phyloP scores from a whole-genome alignment of 2,113 vertebrate genomes.

The Gymnorhina tibicen region DNA sequence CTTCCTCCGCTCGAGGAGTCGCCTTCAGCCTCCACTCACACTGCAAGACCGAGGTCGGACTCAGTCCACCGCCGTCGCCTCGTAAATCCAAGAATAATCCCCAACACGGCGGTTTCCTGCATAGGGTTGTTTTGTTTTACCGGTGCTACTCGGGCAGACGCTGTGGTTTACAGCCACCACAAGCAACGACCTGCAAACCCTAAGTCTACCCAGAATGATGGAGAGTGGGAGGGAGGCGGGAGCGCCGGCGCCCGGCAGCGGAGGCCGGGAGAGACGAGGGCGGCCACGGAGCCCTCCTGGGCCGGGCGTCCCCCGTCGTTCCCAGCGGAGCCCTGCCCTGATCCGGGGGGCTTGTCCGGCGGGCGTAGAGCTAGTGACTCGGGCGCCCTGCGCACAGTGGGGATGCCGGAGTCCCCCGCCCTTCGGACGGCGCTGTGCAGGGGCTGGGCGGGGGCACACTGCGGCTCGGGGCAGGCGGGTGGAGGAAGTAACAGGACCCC shows the following conservation, averaged over 20 bases:
- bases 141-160: not conserved
- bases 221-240: not conserved
- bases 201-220: not conserved
- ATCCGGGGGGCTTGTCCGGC: not conserved
- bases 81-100: not conserved
- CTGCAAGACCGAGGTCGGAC: not conserved
- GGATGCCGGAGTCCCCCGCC: not conserved
- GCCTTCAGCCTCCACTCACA: not conserved
- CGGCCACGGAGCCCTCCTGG: not conserved
- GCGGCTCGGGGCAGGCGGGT: not conserved
- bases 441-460: not conserved
- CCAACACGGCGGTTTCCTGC: slow-evolving; percentile 13
- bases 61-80: not conserved
- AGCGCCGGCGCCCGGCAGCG: not conserved
- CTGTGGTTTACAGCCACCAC: not conserved
- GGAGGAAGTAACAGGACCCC: not conserved
- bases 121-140: slow-evolving; percentile 27
- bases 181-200: not conserved
- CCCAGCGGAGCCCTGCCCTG: not conserved
- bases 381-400: not conserved
- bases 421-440: not conserved
- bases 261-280: not conserved
- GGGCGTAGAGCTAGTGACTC: not conserved
- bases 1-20: not conserved
- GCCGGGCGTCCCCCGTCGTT: too few species aligned